A percentile compares a stretch with the other conserved stretches of the same genome.
These are phyloP conservation scores for Sceloporus tristichus DNA, from an alignment of 2,113 vertebrate species.

Conservation along the genomic window DNA sequence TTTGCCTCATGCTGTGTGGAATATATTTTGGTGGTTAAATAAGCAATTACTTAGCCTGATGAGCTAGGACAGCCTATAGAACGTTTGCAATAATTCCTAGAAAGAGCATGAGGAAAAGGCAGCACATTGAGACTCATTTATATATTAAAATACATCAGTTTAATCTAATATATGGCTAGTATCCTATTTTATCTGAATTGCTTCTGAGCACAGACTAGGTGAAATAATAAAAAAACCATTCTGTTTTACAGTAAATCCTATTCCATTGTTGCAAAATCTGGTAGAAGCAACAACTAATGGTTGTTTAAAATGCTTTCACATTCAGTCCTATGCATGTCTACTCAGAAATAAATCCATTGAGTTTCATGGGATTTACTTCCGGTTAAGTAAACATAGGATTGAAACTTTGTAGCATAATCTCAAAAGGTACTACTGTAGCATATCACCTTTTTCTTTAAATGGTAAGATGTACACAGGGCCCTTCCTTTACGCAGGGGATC, in stretches of 20 bases:
- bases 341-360: too few species aligned
- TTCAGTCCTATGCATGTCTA: too few species aligned
- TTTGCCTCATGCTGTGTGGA: neutral
- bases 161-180: neutral
- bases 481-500: too few species aligned
- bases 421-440: neutral
- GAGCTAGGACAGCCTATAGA: neutral
- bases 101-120: neutral
- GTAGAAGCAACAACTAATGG: too few species aligned
- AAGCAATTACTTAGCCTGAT: neutral
- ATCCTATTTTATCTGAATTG: too few species aligned
- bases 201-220: too few species aligned
- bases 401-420: neutral
- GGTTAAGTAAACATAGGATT: neutral
- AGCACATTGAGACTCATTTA: neutral
- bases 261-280: too few species aligned
- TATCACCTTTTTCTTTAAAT: neutral
- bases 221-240: too few species aligned
- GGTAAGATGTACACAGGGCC: neutral
- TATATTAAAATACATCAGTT: neutral
- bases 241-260: too few species aligned
- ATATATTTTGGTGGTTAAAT: neutral
- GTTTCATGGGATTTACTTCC: too few species aligned
- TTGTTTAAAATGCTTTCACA: too few species aligned
- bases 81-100: neutral